Evolutionary conservation across 2,797 vertebrate species (phyloP), one percentile per base, ranked within the genome.

Genomic region (Amniataba percoides): DNA sequence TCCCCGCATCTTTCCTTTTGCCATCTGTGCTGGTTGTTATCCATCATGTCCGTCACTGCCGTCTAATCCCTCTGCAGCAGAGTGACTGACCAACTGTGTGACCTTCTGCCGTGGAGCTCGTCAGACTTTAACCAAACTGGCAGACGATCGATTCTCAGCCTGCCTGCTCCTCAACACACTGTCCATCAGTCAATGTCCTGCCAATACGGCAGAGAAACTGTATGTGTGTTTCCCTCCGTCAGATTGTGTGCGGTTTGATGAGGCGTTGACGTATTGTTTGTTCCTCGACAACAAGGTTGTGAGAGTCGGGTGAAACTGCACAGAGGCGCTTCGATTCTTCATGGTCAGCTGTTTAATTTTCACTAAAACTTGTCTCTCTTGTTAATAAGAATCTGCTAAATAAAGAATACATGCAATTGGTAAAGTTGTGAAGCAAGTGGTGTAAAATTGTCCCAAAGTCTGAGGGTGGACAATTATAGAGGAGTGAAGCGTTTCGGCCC

Each of bases 31-130:
- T 71, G 49, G 45, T 58, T 60, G 53, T 67, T 72, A 68, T 85
- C 78, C 72, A 39, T 82, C 72, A 77, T 10, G 74, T 60, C 62
- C 19, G 68, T 83, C 84, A 52, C 34, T 23, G 71, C 74, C 39
- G 40, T 73, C 77, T 74, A 69, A 74, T 73, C 53, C 49, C 43
- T 58, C 60, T 25, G 64, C 81, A 61, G 78, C 49, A 49, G 61
- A 83, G 67, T 71, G 82, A 82, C 78, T 73, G 77, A 78, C 70
- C 74, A 69, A 78, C 84, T 55, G 74, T 58, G 56, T 87, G 87
- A 90, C 91, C 88, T 88, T 90, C 87, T 80, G 58, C 85, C 69
- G 69, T 71, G 77, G 71, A 89, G 87, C 86, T 90, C 87, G 84
- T 89, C 87, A 86, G 75, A 80, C 65, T 88, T 85, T 56, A 80